A percentile compares a stretch with the other conserved stretches of the same genome.
Evolutionary conservation across 2,888 invertebrate species (phyloP).

Genomic region (Lasioglossum oenotherae): DNA sequence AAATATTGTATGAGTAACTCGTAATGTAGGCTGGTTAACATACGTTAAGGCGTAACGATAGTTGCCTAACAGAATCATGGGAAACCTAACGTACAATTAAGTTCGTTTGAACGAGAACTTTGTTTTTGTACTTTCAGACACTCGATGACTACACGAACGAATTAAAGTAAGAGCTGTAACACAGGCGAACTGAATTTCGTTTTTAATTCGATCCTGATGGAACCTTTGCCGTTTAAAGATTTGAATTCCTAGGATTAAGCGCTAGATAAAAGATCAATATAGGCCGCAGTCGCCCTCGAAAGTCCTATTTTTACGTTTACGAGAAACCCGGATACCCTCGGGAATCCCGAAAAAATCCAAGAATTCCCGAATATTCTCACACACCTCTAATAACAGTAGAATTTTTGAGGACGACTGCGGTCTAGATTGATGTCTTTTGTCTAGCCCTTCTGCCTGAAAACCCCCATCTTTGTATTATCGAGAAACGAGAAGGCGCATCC

Average conservation of each 20-base stretch:
- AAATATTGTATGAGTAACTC: neutral
- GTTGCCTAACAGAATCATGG: neutral
- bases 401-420: too few species aligned
- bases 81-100: neutral
- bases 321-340: too few species aligned
- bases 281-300: too few species aligned
- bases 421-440: too few species aligned
- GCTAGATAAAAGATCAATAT: too few species aligned
- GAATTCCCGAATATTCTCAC: too few species aligned
- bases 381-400: too few species aligned
- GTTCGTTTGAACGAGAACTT: neutral
- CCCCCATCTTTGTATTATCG: too few species aligned
- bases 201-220: neutral
- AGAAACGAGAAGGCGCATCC: too few species aligned
- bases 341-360: too few species aligned
- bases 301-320: too few species aligned
- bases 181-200: neutral
- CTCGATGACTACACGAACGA: neutral
- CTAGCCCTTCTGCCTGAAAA: too few species aligned
- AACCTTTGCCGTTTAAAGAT: neutral
- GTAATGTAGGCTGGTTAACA: neutral
- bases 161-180: neutral
- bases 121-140: neutral
- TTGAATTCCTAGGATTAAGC: neutral
- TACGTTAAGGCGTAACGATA: slow-evolving; percentile 6